Base-by-base conservation (phyloP, 2,113 vertebrate genomes). In the Drymodes brunneopygia region DNA sequence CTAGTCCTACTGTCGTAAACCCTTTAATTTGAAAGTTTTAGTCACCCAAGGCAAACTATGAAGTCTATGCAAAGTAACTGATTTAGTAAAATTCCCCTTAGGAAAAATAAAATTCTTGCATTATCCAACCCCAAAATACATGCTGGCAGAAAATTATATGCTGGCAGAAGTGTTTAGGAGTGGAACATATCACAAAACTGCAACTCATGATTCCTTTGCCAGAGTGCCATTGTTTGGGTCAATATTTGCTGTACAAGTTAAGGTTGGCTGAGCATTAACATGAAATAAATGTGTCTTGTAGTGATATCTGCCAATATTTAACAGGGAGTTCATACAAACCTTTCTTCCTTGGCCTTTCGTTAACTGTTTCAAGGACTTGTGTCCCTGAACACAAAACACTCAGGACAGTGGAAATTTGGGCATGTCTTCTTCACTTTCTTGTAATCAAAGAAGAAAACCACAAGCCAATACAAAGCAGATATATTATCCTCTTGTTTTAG, bases 221-320 rank as follows among this genome's bases (percentile, higher is more conserved):
- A 69, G 65, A 78, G 50, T 73, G 35, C 42, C 38, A 58, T 48
- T 58, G 10, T 92, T 86, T 88, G 50, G 67, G 78, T 90, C 92
- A 93, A 62, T 95, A 95, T 96, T 95, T 93, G 66, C 71, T 61
- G 47, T 65, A 60, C 27, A 78, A 70, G 81, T 93, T 83, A 93
- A 88, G 58, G 47, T 7, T 88, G 64, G 47, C 71, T 88, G 82
- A 96, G 79, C 36, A 83, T 86, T 92, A 92, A 95, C 90, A 24
- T 67, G 74, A 90, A 86, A 91, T 33, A 73, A 86, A 94, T 29
- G 19, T 50, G 31, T 85, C 27, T 88, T 12, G 8, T 21, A 50
- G 38, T 48, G 62, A 4, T 90, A 70, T 62, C 79, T 83, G 47
- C 58, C 64, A 90, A 92, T 96, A 92, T 90, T 91, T 96, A 93